These are phyloP conservation scores for Luidia sarsii DNA, from an alignment of 53 echinoderm and acorn worm species.

Conservation along the genomic window DNA sequence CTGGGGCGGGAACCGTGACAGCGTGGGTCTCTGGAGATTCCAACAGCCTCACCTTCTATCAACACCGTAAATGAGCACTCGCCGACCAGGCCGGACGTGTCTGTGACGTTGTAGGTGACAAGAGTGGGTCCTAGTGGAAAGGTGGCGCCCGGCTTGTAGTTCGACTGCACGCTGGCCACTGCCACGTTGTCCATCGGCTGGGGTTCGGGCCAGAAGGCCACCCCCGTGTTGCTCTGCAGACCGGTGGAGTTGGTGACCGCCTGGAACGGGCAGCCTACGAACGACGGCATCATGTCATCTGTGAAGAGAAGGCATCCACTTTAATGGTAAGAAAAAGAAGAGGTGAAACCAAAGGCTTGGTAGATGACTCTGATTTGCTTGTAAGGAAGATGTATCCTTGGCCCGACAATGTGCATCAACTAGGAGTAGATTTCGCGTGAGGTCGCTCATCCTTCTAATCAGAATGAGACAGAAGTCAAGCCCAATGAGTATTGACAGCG, in stretches of 20 bases:
- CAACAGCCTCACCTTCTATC: background rate
- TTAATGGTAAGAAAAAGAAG: no score
- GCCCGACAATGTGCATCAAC: no score
- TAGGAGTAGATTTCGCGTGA: no score
- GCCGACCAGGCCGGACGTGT: constrained; percentile 24
- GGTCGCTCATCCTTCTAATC: no score
- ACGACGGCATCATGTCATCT: constrained; percentile 49
- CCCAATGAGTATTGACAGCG: no score
- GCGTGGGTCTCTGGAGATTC: no score
- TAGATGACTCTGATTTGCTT: no score
- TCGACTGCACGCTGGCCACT: background rate
- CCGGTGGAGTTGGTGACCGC: background rate
- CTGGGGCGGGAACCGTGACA: no score
- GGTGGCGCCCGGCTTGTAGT: constrained; percentile 52
- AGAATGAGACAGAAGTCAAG: no score
- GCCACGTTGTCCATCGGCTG: constrained; percentile 28
- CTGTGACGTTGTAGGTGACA: constrained; percentile 42
- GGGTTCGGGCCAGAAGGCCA: background rate
- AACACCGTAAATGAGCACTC: background rate
- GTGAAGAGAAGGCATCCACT: no score
- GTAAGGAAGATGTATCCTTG: no score
- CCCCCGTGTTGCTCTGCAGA: constrained; percentile 8
- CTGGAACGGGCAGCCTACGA: constrained; percentile 41
- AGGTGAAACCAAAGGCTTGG: no score
- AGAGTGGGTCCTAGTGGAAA: constrained; percentile 39